A percentile compares a stretch with the other conserved stretches of the same genome.
Evolutionary conservation across 2,888 invertebrate species (phyloP).

Genomic region (Isoperla grammatica): DNA sequence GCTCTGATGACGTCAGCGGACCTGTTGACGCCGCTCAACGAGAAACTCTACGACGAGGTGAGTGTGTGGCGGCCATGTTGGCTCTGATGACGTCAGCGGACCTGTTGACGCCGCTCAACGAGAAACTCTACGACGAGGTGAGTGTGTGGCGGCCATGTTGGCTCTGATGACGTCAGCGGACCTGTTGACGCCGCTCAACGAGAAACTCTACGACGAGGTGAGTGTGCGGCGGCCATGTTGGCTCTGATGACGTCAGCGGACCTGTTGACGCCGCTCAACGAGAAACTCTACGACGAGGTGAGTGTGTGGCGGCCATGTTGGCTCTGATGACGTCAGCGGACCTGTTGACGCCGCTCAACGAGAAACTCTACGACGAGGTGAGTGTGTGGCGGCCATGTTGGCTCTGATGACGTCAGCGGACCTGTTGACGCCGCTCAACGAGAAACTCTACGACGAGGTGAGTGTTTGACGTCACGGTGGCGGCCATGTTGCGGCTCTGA

Average conservation of each 20-base stretch:
- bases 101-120: slow-evolving; percentile 38
- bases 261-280: slow-evolving; percentile 38
- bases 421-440: slow-evolving; percentile 38
- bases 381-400: not conserved
- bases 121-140: slow-evolving; percentile 40
- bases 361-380: slow-evolving; percentile 40
- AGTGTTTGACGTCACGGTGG: no score
- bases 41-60: slow-evolving; percentile 40
- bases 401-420: slow-evolving; percentile 29
- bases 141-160: not conserved
- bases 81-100: slow-evolving; percentile 39
- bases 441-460: slow-evolving; percentile 40
- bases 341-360: slow-evolving; percentile 38
- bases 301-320: not conserved
- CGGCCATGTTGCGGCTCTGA: not conserved
- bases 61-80: slow-evolving; percentile 37
- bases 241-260: slow-evolving; percentile 29
- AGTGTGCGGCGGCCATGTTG: not conserved
- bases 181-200: slow-evolving; percentile 38
- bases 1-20: slow-evolving; percentile 39
- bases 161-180: slow-evolving; percentile 29
- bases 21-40: slow-evolving; percentile 38
- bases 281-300: slow-evolving; percentile 40
- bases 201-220: slow-evolving; percentile 40
- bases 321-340: slow-evolving; percentile 29